Conservation (phyloP, 2,113 vertebrate species). For the Indicator maculatus region DNA sequence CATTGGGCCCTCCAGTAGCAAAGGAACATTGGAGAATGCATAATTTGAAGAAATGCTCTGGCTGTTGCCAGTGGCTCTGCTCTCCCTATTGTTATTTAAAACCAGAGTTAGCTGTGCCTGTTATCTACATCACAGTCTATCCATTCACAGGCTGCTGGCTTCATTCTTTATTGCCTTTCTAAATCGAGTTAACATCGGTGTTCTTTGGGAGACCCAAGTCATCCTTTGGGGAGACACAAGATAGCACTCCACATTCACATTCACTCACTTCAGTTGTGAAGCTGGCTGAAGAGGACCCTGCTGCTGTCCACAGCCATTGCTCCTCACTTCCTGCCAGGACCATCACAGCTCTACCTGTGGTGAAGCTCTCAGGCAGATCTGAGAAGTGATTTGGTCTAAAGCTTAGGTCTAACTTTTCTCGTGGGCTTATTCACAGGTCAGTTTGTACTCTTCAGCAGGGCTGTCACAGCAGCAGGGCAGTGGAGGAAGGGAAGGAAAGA, state of each 20-base stretch:
- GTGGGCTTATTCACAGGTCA: neutral
- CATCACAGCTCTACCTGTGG: accelerated
- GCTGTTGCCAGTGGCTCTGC: slow-evolving; percentile 46
- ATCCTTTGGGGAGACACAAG: neutral
- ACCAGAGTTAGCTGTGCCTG: slow-evolving; percentile 41
- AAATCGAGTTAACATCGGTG: slow-evolving; percentile 19
- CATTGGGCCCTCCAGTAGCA: slow-evolving; percentile 34
- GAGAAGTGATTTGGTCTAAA: neutral
- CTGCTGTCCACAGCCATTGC: accelerated
- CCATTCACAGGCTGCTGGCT: slow-evolving; percentile 1
- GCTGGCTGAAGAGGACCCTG: neutral
- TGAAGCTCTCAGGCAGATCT: neutral
- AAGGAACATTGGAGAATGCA: slow-evolving; percentile 34
- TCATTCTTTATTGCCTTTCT: slow-evolving; percentile 29
- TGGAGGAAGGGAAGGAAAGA: neutral
- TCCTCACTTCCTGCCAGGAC: neutral
- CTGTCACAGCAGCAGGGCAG: neutral
- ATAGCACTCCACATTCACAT: accelerated
- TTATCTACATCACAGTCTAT: neutral
- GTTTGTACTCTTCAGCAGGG: neutral
- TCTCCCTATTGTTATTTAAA: slow-evolving; percentile 52
- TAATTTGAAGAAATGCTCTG: slow-evolving; percentile 42
- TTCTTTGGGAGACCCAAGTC: neutral
- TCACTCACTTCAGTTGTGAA: accelerated
- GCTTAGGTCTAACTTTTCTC: neutral